Percentiles rank a stretch among this genome's conserved stretches.
These are phyloP conservation scores for Anhinga rufa DNA, from an alignment of 2,113 vertebrate species.

Conservation along the genomic window DNA sequence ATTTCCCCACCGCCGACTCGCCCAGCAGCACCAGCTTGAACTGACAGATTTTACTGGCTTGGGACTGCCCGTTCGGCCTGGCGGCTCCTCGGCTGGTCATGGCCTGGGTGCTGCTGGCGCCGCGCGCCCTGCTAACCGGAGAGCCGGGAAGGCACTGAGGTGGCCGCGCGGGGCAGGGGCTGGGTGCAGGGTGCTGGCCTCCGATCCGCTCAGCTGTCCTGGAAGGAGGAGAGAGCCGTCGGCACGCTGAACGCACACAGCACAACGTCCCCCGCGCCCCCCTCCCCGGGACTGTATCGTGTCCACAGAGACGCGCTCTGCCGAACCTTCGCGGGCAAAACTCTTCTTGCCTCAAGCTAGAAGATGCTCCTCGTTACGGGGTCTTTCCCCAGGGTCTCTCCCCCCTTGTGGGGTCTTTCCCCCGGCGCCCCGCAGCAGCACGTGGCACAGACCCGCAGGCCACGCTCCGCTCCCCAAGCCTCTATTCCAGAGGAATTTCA, in stretches of 20 bases:
- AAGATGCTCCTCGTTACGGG: fast-evolving
- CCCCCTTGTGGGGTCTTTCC: not conserved
- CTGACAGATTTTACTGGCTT: slow-evolving; percentile 76
- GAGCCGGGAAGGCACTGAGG: not conserved
- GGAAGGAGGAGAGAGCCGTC: not conserved
- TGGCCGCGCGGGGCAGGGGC: not conserved
- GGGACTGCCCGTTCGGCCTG: slow-evolving; percentile 77
- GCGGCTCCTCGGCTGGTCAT: slow-evolving; percentile 78
- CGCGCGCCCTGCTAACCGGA: not conserved
- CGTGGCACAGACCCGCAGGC: not conserved
- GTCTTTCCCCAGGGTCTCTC: too few species aligned
- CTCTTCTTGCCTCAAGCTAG: not conserved
- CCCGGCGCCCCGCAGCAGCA: fast-evolving
- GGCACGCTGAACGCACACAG: fast-evolving
- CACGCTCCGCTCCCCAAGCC: not conserved
- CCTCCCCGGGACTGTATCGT: not conserved
- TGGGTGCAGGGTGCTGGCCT: not conserved
- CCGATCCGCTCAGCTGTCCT: not conserved
- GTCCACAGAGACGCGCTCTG: not conserved
- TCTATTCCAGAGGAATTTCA: not conserved
- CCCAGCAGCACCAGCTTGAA: slow-evolving; percentile 78
- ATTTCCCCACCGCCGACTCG: slow-evolving; percentile 77
- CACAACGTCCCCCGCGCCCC: fast-evolving
- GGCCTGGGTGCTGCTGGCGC: slow-evolving; percentile 39
- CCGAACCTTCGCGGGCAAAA: not conserved